These are phyloP conservation scores for Syncerus caffer DNA, from an alignment of 2,797 vertebrate genomes.

Conservation along the genomic window DNA sequence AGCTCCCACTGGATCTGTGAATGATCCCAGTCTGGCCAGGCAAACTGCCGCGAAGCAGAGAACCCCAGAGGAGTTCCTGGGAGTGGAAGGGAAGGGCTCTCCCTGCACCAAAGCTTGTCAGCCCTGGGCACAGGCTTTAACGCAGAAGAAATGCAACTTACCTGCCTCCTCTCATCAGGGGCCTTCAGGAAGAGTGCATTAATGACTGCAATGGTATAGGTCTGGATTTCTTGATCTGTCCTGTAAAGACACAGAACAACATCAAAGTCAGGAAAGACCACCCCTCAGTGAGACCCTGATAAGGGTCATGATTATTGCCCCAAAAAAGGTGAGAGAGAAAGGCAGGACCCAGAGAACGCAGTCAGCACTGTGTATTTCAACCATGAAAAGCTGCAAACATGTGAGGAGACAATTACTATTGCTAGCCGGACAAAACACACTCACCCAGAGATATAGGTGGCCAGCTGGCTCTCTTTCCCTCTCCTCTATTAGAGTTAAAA, in stretches of 20 bases:
- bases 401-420: no score
- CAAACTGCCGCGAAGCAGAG: not conserved
- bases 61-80: no score
- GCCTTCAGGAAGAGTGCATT: slow-evolving; percentile 98
- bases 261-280: not conserved
- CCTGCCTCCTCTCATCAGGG: slow-evolving; percentile 97
- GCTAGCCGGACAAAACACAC: not conserved
- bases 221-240: slow-evolving; percentile 97
- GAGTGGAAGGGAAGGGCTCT: not conserved
- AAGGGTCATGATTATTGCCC: not conserved
- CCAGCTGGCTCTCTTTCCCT: not conserved
- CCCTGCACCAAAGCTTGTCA: not conserved
- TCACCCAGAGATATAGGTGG: not conserved
- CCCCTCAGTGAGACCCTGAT: not conserved
- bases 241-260: slow-evolving; percentile 79
- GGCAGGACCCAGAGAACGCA: not conserved
- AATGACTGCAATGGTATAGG: slow-evolving; percentile 96
- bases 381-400: not conserved
- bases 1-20: not conserved
- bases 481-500: not conserved
- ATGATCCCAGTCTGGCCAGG: not conserved
- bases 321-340: not conserved
- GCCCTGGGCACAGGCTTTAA: no score
- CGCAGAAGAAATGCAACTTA: slow-evolving; percentile 72
- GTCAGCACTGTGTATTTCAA: not conserved